Percentiles rank a stretch among this genome's conserved stretches.
phyloP scores from a whole-genome alignment of 2,888 invertebrate species.

The Temnothorax unifasciatus region DNA sequence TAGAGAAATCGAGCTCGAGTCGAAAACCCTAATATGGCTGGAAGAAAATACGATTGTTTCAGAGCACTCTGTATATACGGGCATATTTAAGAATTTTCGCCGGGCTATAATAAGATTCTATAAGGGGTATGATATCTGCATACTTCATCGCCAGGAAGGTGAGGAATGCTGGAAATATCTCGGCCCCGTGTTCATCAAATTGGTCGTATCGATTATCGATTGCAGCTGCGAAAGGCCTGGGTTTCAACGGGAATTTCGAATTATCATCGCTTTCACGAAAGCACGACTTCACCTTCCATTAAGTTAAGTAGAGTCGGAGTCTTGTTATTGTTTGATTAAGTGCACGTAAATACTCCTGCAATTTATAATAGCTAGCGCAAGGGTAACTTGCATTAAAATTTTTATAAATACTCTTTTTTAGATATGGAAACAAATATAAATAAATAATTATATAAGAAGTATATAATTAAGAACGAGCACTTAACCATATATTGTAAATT shows the following conservation, averaged over 20 bases:
- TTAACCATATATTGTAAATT: neutral
- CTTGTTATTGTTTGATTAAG: slow-evolving; percentile 28
- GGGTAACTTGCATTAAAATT: neutral
- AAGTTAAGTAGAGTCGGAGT: slow-evolving; percentile 15
- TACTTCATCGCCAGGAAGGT: slow-evolving; percentile 46
- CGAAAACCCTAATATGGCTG: neutral
- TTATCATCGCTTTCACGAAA: slow-evolving; percentile 50
- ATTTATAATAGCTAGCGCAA: slow-evolving; percentile 1
- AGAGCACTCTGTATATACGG: neutral
- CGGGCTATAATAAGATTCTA: slow-evolving; percentile 46
- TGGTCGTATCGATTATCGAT: slow-evolving; percentile 55
- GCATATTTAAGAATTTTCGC: slow-evolving; percentile 20
- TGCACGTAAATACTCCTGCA: neutral
- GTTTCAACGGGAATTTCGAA: slow-evolving; percentile 31
- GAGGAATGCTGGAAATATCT: slow-evolving; percentile 54
- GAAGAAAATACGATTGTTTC: neutral
- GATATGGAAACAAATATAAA: no score
- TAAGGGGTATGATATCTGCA: slow-evolving; percentile 45
- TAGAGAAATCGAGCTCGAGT: neutral
- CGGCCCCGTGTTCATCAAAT: slow-evolving; percentile 49
- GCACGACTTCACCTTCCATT: slow-evolving; percentile 38
- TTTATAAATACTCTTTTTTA: no score
- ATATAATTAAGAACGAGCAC: neutral
- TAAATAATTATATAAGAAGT: neutral
- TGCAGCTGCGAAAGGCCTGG: slow-evolving; percentile 34